phyloP scores from a whole-genome alignment of 2,888 invertebrate species.

The Drosophila mimetica region DNA sequence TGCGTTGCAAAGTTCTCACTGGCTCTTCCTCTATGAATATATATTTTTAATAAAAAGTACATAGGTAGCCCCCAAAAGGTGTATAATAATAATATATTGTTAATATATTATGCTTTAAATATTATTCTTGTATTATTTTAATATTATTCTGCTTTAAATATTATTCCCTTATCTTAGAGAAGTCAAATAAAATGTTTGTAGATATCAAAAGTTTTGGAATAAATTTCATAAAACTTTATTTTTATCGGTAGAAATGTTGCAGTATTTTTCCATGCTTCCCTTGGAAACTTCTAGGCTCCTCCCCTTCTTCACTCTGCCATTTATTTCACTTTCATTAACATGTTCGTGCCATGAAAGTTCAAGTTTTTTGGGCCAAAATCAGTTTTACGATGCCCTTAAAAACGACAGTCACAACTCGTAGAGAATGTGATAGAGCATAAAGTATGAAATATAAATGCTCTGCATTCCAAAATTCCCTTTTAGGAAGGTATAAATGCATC shows the following conservation, averaged over 20 bases:
- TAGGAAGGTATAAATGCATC: slow-evolving; percentile 5
- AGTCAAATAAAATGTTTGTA: neutral
- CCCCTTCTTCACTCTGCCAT: neutral
- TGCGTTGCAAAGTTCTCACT: slow-evolving; percentile 70
- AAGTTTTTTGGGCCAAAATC: slow-evolving; percentile 4
- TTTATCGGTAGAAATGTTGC: slow-evolving; percentile 1
- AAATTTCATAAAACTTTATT: neutral
- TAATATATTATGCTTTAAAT: too few species aligned
- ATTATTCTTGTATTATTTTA: neutral
- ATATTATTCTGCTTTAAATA: too few species aligned
- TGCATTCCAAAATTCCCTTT: neutral
- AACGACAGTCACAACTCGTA: neutral
- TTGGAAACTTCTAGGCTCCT: neutral
- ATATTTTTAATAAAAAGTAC: too few species aligned
- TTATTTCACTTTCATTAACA: slow-evolving; percentile 2
- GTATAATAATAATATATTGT: too few species aligned
- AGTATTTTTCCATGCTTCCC: neutral
- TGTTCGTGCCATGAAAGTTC: slow-evolving; percentile 8
- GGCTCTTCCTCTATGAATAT: slow-evolving; percentile 8
- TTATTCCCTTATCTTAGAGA: neutral
- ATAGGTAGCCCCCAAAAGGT: too few species aligned
- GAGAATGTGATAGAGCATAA: neutral
- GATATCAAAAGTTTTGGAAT: neutral
- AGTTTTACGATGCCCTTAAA: slow-evolving; percentile 1
- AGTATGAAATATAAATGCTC: neutral